Evolutionary conservation across 2,888 invertebrate species (phyloP).

Genomic region (Diachrysia chrysitis): DNA sequence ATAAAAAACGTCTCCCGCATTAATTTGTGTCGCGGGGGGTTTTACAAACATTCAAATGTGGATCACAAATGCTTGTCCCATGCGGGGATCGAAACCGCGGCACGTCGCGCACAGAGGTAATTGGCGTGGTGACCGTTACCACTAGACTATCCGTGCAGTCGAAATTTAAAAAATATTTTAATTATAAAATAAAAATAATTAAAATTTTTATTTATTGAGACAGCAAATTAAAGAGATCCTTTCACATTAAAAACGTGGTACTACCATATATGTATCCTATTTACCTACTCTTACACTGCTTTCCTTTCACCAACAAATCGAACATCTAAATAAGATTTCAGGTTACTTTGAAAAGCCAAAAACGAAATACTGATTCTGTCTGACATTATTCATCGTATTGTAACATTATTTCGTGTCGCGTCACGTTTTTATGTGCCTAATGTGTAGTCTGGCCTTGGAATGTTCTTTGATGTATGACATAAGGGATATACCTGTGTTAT

Average conservation of each 20-base stretch:
- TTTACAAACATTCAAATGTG: too few species aligned
- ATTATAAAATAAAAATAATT: too few species aligned
- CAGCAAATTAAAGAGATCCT: too few species aligned
- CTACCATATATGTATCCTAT: neutral
- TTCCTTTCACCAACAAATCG: slow-evolving; percentile 55
- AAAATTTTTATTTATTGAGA: neutral
- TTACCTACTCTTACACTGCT: neutral
- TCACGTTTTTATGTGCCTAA: neutral
- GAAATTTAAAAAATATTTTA: too few species aligned
- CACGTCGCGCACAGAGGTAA: too few species aligned
- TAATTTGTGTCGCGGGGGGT: too few species aligned
- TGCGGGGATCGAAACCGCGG: too few species aligned
- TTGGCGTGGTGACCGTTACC: too few species aligned
- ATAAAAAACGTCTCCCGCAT: too few species aligned
- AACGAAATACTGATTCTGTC: slow-evolving; percentile 56
- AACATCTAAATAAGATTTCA: slow-evolving; percentile 64
- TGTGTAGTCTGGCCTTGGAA: neutral
- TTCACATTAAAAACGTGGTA: too few species aligned
- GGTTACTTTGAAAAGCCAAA: slow-evolving; percentile 47
- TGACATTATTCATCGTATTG: slow-evolving; percentile 40
- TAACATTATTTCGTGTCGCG: slow-evolving; percentile 7
- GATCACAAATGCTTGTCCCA: too few species aligned
- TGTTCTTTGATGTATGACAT: neutral
- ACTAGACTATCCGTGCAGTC: too few species aligned
- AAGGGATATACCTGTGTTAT: neutral